Percentiles rank a stretch among this genome's conserved stretches.
These are phyloP conservation scores for Ernsta delagoae DNA, from an alignment of 2,888 invertebrate genomes.

Conservation along the genomic window DNA sequence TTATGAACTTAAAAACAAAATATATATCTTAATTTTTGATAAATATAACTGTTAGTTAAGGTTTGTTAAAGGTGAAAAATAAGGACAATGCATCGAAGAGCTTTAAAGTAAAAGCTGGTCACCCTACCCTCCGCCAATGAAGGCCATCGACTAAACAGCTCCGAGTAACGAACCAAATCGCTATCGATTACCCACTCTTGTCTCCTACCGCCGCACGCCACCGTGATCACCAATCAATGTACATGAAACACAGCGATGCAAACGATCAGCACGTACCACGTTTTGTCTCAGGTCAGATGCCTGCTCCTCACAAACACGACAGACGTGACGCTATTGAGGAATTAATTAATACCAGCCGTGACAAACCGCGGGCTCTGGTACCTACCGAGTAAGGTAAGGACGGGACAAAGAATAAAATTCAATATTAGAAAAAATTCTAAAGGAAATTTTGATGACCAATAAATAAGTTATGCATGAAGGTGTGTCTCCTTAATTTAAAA, in stretches of 20 bases:
- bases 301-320: conserved; percentile 54
- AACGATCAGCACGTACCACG: conserved; percentile 29
- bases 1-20: too few relatives aligned
- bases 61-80: too few relatives aligned
- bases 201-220: conserved; percentile 29
- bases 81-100: neutral
- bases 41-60: too few relatives aligned
- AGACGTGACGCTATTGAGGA: conserved; percentile 31
- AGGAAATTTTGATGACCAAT: neutral
- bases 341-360: conserved; percentile 35
- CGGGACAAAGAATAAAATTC: neutral
- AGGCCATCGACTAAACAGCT: conserved; percentile 51
- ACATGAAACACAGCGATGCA: conserved; percentile 30
- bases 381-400: neutral
- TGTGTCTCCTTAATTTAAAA: too few relatives aligned
- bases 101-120: conserved; percentile 4
- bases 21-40: too few relatives aligned
- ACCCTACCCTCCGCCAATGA: conserved; percentile 19
- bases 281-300: conserved; percentile 48
- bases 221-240: conserved; percentile 38
- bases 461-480: neutral
- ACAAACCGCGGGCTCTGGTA: conserved; percentile 14
- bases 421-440: neutral
- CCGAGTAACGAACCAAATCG: conserved; percentile 42
- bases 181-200: conserved; percentile 42